These are phyloP conservation scores for Astur gentilis DNA, from an alignment of 2,113 vertebrate species.

Conservation along the genomic window DNA sequence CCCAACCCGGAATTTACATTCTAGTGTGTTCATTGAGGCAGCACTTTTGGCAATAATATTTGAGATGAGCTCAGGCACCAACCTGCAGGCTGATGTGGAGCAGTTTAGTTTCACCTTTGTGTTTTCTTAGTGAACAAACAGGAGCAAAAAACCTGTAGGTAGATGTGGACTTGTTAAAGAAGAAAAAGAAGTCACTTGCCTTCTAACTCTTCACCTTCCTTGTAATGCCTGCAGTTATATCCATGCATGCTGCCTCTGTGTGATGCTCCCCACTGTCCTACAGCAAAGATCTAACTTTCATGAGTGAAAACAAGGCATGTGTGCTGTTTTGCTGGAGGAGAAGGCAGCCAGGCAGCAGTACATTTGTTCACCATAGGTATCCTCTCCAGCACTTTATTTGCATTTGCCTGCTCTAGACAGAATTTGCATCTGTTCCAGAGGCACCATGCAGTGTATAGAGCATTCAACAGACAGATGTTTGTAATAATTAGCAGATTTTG, in stretches of 20 bases:
- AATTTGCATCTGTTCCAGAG: neutral
- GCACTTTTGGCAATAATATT: neutral
- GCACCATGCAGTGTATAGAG: neutral
- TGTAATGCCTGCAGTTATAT: neutral
- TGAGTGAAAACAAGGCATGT: accelerated
- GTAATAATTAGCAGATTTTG: neutral
- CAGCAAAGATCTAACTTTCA: neutral
- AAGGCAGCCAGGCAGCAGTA: neutral
- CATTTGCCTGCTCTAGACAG: neutral
- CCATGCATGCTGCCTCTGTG: accelerated
- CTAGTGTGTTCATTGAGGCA: neutral
- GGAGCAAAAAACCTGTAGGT: neutral
- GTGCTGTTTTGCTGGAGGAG: neutral
- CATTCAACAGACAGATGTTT: neutral
- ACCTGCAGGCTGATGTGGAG: neutral
- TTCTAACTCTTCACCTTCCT: neutral
- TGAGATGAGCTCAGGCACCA: neutral
- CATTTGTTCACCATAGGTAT: neutral
- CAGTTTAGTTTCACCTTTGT: neutral
- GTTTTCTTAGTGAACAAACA: neutral
- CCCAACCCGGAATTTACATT: neutral
- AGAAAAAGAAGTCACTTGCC: neutral
- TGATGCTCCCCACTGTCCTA: neutral
- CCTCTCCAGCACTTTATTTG: neutral
- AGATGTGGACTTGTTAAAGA: neutral